Base-by-base conservation (phyloP, 92 coral and sea anemone species). In the Plumapathes pennacea region DNA sequence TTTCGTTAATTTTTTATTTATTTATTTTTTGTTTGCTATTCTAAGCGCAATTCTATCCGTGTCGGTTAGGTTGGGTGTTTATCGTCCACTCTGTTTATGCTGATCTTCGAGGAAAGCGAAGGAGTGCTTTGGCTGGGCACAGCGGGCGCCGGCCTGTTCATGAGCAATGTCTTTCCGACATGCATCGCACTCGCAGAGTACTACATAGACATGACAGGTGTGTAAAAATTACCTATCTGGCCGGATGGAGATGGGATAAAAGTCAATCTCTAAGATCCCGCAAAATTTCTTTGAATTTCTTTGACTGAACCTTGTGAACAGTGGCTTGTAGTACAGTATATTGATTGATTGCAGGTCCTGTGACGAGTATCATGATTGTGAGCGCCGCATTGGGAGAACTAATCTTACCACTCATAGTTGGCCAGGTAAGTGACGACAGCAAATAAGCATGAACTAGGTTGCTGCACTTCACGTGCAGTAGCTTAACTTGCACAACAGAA, bases 121-220 rank as follows among this genome's bases (percentile, higher is more conserved):
- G 32, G 80, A 15, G 96, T 96, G 10, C 62, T 94, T 10, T 94
- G 96, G 96, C 45, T 89, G 4, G 99, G 99, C 10, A 90, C 89
- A 14, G 82, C 89, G 32, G 90, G 96, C 7, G 88, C 89, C 36
- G 99, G 99, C 8, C 59, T 94, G 43, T 94, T 94, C 71, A 94
- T 94, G 91, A 94, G 99, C 59, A 94, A 96, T 63, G 96, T 94
- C 60, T 94, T 94, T 72, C 99, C 99, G 15, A 89, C 99, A 54
- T 54, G 94, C 72, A 77, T 94, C 67, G 99, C 99, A 45, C 82
- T 94, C 39, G 96, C 99, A 28, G 99, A 94, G 57, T 63, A 80
- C 24, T 94, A 94, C 80, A 94, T 94, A 38, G 91, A 94, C 20
- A 74, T 94, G 32, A 94, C 99, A 77, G 99, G 99, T 94, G n/a